Evolutionary conservation across 2,888 invertebrate species (phyloP), one percentile per base, ranked within the genome.

Genomic region (Chouioia cunea): DNA sequence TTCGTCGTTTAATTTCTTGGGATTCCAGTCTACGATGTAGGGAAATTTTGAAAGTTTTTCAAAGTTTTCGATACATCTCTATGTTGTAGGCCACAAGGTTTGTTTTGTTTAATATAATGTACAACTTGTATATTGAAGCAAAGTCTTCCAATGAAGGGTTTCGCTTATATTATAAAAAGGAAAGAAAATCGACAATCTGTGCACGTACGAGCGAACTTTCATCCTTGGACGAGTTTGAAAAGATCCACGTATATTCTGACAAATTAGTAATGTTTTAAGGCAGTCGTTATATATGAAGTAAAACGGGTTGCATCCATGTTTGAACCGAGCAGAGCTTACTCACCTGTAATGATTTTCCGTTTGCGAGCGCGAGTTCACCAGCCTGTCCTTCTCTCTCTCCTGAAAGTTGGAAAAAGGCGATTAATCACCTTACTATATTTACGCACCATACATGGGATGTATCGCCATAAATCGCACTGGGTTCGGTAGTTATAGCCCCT

Each of bases 301-400:
- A n/a, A 18, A 36, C 14, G 10, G 18, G 2, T 18, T 22, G 16
- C 22, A 60, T 60, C 47, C 8, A 50, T 56, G 50, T 50, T 50
- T 10, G 0, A 59, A 65, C 56, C 10, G 56, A 50, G 54, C 2
- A 23, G 12, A 36, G n/a, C n/a, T n/a, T 54, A 78, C 79, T 63
- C 64, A 84, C 85, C 87, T 85, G 81, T 82, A 85, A 82, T 79
- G 86, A 80, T 82, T 87, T 82, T 88, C 89, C 79, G 87, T 86
- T 85, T 82, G 86, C 72, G 80, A 82, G 70, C 83, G 86, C 77
- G 84, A 82, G 81, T 82, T 84, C 58, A 82, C 79, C 68, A 83
- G 71, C 63, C 83, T 82, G 72, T 85, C 84, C 77, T 85, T 85
- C 71, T 84, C 85, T 52, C 83, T 76, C 67, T 85, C 85, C 85